Conservation (phyloP, 2,888 invertebrate genomes). For the Sminthurinus aureus region DNA sequence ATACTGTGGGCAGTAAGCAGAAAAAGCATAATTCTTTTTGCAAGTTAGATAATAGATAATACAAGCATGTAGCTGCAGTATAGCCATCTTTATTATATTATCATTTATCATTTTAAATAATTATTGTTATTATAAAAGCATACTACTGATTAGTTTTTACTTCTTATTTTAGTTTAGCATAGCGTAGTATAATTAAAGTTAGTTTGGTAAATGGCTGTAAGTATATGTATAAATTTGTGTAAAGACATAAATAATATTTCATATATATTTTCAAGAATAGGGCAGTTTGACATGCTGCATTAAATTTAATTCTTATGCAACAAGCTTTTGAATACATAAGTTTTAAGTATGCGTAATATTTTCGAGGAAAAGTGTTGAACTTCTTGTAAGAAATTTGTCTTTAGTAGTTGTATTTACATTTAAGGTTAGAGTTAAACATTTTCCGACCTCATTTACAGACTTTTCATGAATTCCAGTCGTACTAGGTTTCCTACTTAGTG, state of each 20-base stretch:
- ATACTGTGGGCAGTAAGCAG: neutral
- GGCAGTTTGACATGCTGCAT: too few species aligned
- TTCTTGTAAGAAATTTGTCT: conserved; percentile 18
- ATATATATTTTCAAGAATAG: too few species aligned
- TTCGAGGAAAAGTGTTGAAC: conserved; percentile 22
- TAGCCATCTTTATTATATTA: too few species aligned
- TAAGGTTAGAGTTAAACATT: conserved; percentile 22
- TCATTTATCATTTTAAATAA: too few species aligned
- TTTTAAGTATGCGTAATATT: conserved; percentile 9
- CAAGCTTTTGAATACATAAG: neutral
- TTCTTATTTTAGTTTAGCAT: neutral
- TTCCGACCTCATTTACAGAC: conserved; percentile 32
- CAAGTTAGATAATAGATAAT: neutral
- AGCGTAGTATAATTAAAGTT: neutral
- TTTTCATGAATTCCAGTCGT: conserved; percentile 26
- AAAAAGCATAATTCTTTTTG: neutral
- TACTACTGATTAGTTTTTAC: too few species aligned
- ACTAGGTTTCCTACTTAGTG: conserved; percentile 30
- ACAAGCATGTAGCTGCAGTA: neutral
- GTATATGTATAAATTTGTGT: too few species aligned
- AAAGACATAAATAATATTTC: too few species aligned
- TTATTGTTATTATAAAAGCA: too few species aligned
- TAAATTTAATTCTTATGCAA: too few species aligned
- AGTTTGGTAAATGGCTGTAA: neutral
- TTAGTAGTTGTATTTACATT: conserved; percentile 9